Base-by-base conservation (phyloP, 2,888 invertebrate genomes). In the Schrankia costaestrigalis region DNA sequence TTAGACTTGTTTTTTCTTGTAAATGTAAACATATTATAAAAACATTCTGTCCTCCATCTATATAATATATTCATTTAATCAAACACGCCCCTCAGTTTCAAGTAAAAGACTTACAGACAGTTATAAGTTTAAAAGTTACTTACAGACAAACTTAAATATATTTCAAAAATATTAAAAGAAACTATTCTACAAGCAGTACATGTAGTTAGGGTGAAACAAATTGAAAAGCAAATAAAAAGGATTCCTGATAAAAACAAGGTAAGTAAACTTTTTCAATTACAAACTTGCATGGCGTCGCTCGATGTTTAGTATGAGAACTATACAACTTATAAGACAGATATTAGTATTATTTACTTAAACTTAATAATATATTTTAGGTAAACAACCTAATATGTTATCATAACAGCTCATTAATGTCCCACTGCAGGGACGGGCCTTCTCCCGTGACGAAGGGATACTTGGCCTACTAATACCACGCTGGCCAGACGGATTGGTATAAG, bases 231-330 rank as follows among this genome's bases (percentile, higher is more conserved):
- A 68, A 67, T 64, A 64, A 68, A 65, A 68, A 63, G 53, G 48
- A 44, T 48, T 49, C 30, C 46, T 50, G 62, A 64, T 64, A 63
- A 67, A 65, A 68, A 61, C 63, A 62, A 70, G 60, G 62, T n/a
- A n/a, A n/a, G n/a, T 63, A 54, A 86, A 86, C 78, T 86, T 86
- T 86, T 85, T 85, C 85, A 85, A 86, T 86, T 85, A 86, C 80
- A 71, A 81, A 85, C 78, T 85, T 84, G 79, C 75, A 81, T 81
- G 71, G 74, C 61, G 63, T 63, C 69, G 44, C 64, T 67, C 51
- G 65, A 71, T 72, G 73, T 72, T 75, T 69, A 72, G 69, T 72
- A 70, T 63, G 45, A 65, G 51, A 46, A 53, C 54, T 55, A 60
- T 56, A 44, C 28, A 51, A 31, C 42, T 49, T 56, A 41, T 53